Conservation (phyloP, 2,113 vertebrate species). For the Drymodes brunneopygia region DNA sequence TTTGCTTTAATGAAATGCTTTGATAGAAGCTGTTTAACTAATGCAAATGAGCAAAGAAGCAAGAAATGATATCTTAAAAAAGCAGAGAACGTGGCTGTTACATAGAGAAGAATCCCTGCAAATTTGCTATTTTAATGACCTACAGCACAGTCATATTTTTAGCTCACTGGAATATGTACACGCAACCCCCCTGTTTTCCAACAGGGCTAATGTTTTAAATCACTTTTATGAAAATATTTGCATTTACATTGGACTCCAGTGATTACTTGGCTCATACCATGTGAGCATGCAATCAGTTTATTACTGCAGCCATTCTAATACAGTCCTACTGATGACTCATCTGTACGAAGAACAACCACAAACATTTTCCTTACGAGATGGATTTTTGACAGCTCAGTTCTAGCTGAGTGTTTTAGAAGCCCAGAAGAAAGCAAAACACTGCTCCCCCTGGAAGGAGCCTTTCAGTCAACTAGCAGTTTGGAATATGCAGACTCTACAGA, state of each 20-base stretch:
- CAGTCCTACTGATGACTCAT: neutral
- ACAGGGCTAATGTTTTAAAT: constrained; percentile 35
- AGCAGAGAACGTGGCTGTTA: neutral
- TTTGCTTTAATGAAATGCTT: constrained; percentile 19
- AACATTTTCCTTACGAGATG: neutral
- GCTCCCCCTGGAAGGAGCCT: neutral
- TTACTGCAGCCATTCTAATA: neutral
- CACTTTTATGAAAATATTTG: constrained; percentile 58
- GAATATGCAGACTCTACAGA: neutral
- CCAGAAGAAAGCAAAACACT: neutral
- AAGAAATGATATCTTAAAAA: constrained; percentile 10
- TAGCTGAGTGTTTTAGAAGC: neutral
- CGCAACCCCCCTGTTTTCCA: neutral
- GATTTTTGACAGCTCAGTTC: neutral
- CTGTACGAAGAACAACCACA: neutral
- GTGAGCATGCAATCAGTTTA: constrained; percentile 27
- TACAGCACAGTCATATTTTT: constrained; percentile 5
- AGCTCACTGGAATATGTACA: neutral
- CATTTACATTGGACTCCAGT: constrained; percentile 46
- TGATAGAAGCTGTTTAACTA: constrained; percentile 26
- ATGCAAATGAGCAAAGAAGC: constrained; percentile 22
- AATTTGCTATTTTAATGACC: constrained; percentile 40
- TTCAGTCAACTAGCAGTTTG: neutral
- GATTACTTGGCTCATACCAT: constrained; percentile 23
- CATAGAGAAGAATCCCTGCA: neutral